Percentiles rank a stretch among this genome's conserved stretches.
Conservation (phyloP, 2,888 invertebrate genomes). For the Leptopterna dolabrata region DNA sequence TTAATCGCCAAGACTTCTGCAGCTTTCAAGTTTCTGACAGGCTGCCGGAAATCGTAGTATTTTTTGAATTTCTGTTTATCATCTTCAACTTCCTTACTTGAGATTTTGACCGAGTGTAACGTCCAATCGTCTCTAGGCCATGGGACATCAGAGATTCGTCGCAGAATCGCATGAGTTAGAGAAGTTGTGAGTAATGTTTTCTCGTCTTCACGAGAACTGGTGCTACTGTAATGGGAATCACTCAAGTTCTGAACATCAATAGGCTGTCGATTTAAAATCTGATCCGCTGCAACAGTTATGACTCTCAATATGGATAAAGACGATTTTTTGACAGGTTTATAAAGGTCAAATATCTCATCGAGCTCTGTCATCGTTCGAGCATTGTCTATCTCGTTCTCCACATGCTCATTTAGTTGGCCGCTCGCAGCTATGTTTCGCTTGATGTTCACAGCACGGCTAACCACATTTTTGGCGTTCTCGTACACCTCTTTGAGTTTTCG, state of each 20-base stretch:
- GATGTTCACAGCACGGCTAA: neutral
- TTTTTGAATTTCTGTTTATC: slow-evolving; percentile 68
- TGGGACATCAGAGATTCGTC: neutral
- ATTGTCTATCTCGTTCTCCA: neutral
- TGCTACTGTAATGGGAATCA: neutral
- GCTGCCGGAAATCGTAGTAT: slow-evolving; percentile 80
- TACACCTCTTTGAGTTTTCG: slow-evolving; percentile 75
- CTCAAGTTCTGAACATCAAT: neutral
- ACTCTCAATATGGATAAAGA: neutral
- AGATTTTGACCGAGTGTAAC: neutral
- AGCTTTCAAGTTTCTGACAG: slow-evolving; percentile 76
- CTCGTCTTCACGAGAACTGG: neutral
- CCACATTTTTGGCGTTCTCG: neutral
- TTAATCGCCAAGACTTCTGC: slow-evolving; percentile 87
- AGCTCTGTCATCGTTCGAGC: slow-evolving; percentile 21
- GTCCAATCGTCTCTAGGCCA: neutral
- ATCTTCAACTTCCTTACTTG: slow-evolving; percentile 15
- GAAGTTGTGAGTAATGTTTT: neutral
- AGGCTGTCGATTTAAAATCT: neutral
- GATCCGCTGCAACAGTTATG: neutral
- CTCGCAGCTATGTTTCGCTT: neutral
- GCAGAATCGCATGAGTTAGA: neutral
- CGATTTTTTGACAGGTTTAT: slow-evolving; percentile 25
- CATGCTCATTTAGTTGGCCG: neutral
- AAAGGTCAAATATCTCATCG: slow-evolving; percentile 34